A percentile compares a stretch with the other conserved stretches of the same genome.
phyloP scores from a whole-genome alignment of 2,797 vertebrate genomes.

The Chiroxiphia lanceolata region DNA sequence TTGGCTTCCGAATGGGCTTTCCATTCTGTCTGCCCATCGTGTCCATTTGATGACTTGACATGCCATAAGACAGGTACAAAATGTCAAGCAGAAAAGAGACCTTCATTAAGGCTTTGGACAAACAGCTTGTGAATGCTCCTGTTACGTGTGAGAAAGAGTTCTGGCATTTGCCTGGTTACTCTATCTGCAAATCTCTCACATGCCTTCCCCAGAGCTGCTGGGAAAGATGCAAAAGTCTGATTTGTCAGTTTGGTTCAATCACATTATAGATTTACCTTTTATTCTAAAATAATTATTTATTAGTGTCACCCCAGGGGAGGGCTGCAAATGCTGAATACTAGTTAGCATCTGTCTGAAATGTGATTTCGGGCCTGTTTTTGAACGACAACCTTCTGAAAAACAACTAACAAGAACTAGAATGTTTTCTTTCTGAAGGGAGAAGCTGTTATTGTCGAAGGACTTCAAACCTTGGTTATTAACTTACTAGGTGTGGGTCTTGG shows the following conservation, averaged over 20 bases:
- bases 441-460: neutral
- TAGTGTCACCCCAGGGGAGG: neutral
- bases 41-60: neutral
- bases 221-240: neutral
- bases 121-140: neutral
- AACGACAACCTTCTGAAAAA: neutral
- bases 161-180: neutral
- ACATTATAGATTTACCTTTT: neutral
- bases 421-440: neutral
- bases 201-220: neutral
- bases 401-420: neutral
- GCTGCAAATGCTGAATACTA: neutral
- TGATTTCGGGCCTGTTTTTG: neutral
- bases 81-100: neutral
- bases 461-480: neutral
- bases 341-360: neutral
- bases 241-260: neutral
- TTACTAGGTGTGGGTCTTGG: neutral
- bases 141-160: fast-evolving
- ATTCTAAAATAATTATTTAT: neutral
- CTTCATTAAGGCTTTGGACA: neutral
- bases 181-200: neutral
- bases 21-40: fast-evolving
- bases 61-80: neutral
- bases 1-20: neutral